Base-by-base conservation (phyloP, 1,140 invertebrate species). In the Euura saliciscinereae region DNA sequence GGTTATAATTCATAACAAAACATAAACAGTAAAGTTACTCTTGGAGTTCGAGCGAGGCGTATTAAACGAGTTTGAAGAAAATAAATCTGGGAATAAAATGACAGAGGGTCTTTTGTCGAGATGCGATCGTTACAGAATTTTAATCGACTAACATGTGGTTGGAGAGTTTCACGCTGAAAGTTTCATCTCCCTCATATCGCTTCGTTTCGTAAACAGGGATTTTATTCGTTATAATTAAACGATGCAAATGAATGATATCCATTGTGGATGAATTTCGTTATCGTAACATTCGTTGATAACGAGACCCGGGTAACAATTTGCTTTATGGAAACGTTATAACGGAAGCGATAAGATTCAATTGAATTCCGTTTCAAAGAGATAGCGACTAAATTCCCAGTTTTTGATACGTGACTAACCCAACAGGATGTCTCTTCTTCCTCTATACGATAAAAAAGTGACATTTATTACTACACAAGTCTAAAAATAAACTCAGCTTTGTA, bases 191-290 rank as follows among this genome's bases (percentile, higher is more conserved):
- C 28, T 28, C 28, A 28, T 28, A 28, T 28, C 28, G 28, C 28
- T 28, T 28, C 28, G 28, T 28, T 28, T 28, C 28, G 28, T 28
- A 28, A 28, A 28, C 28, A 64, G 43, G 78, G 77, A 79, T 80
- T 28, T 79, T 79, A 80, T 80, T 80, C 28, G 28, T 80, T 80
- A 78, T 80, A 80, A 80, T 80, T 80, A 80, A 80, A 28, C 28
- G 70, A 78, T 80, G 78, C 78, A 80, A 80, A 80, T 80, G 78
- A 80, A 77, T 73, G 66, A 28, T 28, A 28, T 28, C 28, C 51
- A 59, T 59, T 59, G 51, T 59, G 51, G 13, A 59, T 6, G 13
- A 28, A 28, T 8, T 59, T n/a, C 28, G 28, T 59, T 59, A 59
- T 59, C 51, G 5, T 2, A 8, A n/a, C 51, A 59, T 59, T 59